A percentile compares a stretch with the other conserved stretches of the same genome.
Evolutionary conservation across 2,888 invertebrate species (phyloP).

Genomic region (Patella depressa): DNA sequence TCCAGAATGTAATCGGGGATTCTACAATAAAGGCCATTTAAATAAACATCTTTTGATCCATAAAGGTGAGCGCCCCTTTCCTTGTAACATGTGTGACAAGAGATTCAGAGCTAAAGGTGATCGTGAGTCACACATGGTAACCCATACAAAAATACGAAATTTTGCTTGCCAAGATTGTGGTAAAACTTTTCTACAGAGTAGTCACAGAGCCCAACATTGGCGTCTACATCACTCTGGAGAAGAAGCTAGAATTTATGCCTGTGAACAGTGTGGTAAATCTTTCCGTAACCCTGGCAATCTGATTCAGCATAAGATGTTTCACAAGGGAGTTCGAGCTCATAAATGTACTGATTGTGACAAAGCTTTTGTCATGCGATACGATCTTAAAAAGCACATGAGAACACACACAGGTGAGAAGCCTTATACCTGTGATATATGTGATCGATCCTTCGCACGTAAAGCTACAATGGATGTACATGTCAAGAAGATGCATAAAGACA

Average conservation of each 20-base stretch:
- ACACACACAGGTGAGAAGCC: constrained; percentile 6
- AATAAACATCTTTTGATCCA: constrained; percentile 13
- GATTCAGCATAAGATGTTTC: constrained; percentile 12
- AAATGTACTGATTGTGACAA: constrained; percentile 9
- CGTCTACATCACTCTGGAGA: constrained; percentile 4
- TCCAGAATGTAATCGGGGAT: constrained; percentile 9
- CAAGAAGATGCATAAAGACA: constrained; percentile 3
- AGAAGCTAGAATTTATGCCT: constrained; percentile 8
- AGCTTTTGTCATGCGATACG: not conserved
- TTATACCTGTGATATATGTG: constrained; percentile 1
- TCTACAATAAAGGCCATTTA: not conserved
- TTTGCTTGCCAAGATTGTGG: constrained; percentile 7
- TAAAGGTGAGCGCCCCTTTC: not conserved
- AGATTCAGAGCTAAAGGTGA: constrained; percentile 12
- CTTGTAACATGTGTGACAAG: constrained; percentile 14
- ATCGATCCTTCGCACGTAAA: constrained; percentile 8
- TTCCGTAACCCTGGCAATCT: not conserved
- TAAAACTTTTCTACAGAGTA: constrained; percentile 12
- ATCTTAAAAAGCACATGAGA: constrained; percentile 9
- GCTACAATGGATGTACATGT: constrained; percentile 11
- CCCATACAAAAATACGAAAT: constrained; percentile 1
- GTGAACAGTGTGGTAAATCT: constrained; percentile 13
- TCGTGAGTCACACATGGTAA: constrained; percentile 5
- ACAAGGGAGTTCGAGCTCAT: constrained; percentile 10
- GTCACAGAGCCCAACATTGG: constrained; percentile 12